Conservation (phyloP, 2,113 vertebrate genomes). For the Tiliqua scincoides region DNA sequence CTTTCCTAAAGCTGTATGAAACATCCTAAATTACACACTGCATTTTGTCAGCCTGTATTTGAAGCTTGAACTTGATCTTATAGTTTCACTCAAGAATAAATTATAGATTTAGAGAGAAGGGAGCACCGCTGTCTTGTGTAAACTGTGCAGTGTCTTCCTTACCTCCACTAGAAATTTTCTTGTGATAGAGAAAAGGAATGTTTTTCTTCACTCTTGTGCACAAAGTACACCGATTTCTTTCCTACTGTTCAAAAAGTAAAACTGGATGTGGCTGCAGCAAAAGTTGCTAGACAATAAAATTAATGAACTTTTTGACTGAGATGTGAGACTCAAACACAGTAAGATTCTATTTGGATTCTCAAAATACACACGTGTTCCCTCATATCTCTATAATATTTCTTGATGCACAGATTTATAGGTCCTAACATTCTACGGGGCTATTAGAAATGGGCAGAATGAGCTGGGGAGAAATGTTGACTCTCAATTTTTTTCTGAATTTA, state of each 20-base stretch:
- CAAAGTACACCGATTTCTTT: slow-evolving; percentile 8
- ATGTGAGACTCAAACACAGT: background rate
- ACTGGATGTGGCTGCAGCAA: background rate
- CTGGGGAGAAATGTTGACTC: background rate
- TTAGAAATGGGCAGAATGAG: background rate
- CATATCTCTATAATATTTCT: background rate
- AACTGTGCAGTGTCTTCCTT: background rate
- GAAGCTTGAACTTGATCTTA: background rate
- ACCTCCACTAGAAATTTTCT: background rate
- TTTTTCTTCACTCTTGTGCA: background rate
- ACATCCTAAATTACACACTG: background rate
- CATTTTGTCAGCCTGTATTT: background rate
- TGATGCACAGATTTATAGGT: background rate
- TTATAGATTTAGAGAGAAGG: background rate
- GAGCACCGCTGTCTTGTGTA: background rate
- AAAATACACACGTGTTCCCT: background rate
- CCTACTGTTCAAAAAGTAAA: background rate
- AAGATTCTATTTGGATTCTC: background rate
- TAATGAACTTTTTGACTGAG: background rate
- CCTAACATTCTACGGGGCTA: background rate
- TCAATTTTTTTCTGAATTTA: background rate
- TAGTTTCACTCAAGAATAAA: background rate
- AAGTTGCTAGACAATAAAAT: background rate
- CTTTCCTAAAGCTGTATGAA: background rate
- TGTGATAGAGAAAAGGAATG: background rate